phyloP scores from a whole-genome alignment of 1,140 invertebrate genomes.

The Oedothorax gibbosus region DNA sequence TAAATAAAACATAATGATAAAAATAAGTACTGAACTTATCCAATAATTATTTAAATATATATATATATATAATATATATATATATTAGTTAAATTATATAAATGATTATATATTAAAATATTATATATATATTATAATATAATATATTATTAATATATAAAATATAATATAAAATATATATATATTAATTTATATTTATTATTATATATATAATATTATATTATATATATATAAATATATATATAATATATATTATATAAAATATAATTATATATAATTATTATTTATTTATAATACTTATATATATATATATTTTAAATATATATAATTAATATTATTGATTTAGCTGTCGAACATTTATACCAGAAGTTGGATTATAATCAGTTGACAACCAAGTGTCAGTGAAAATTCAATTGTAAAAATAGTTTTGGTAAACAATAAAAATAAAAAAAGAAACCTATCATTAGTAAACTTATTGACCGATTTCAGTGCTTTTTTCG shows the following conservation, averaged over 20 bases:
- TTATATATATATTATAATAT: neutral
- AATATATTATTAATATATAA: too few species aligned
- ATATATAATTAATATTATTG: too few species aligned
- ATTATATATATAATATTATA: neutral
- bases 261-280: neutral
- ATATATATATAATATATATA: neutral
- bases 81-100: too few species aligned
- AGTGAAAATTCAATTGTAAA: neutral
- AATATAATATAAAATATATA: too few species aligned
- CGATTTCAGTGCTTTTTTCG: too few species aligned
- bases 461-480: too few species aligned
- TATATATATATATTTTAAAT: neutral
- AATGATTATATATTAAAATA: neutral
- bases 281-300: too few species aligned
- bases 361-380: too few species aligned
- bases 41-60: neutral
- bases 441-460: too few species aligned
- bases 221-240: constrained; percentile 1
- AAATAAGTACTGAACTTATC: too few species aligned
- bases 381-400: neutral
- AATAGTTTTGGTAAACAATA: neutral
- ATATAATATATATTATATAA: neutral
- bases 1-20: too few species aligned
- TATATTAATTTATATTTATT: neutral
- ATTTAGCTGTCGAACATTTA: too few species aligned